A percentile compares a stretch with the other conserved stretches of the same genome.
phyloP scores from a whole-genome alignment of 2,888 invertebrate species.

The Nipponacmea schrenckii region DNA sequence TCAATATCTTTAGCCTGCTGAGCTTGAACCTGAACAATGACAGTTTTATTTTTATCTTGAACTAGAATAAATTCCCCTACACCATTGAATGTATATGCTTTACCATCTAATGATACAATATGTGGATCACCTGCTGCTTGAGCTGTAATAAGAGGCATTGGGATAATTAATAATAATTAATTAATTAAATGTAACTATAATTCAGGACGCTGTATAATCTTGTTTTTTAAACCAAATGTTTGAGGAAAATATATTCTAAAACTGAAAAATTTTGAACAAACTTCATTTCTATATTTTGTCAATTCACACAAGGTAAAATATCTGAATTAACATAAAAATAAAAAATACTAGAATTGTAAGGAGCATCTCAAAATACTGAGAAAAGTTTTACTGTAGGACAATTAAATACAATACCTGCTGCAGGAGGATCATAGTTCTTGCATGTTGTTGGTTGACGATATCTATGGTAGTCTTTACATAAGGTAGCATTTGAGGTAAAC shows the following conservation, averaged over 20 bases:
- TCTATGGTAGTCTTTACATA: conserved; percentile 42
- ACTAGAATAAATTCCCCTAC: conserved; percentile 54
- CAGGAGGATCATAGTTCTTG: conserved; percentile 47
- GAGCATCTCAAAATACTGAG: too few species aligned
- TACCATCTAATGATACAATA: conserved; percentile 54
- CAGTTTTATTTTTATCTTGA: conserved; percentile 35
- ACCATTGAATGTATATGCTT: conserved; percentile 58
- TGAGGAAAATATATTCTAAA: too few species aligned
- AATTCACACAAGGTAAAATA: too few species aligned
- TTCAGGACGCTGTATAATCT: too few species aligned
- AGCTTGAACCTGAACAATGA: conserved; percentile 52
- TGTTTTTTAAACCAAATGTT: too few species aligned
- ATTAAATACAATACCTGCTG: conserved; percentile 41
- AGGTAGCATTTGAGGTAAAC: conserved; percentile 34
- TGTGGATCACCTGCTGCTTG: conserved; percentile 61
- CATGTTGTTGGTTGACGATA: conserved; percentile 45
- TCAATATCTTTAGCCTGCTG: conserved; percentile 45
- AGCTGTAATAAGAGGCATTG: conserved; percentile 36
- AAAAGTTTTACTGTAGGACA: too few species aligned
- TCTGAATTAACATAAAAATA: too few species aligned
- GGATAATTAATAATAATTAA: too few species aligned
- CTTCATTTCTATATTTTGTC: too few species aligned
- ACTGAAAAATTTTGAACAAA: too few species aligned
- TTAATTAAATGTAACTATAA: too few species aligned
- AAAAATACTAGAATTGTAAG: too few species aligned